phyloP scores from a whole-genome alignment of 1,140 invertebrate genomes.

The Psix sp. region DNA sequence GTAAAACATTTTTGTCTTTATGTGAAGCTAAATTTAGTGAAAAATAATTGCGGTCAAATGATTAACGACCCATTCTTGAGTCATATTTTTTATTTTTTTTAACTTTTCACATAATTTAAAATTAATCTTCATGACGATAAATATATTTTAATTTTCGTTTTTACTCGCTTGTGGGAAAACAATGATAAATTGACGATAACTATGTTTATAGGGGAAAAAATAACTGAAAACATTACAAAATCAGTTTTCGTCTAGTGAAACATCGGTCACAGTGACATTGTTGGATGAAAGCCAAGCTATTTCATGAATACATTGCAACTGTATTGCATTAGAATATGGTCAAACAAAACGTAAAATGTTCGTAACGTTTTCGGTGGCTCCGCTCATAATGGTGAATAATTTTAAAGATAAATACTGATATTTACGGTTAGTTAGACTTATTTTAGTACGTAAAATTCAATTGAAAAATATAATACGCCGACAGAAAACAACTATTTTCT shows the following conservation, averaged over 20 bases:
- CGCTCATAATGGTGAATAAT: constrained; percentile 26
- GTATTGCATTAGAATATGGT: constrained; percentile 40
- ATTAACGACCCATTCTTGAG: no score
- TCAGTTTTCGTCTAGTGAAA: constrained; percentile 40
- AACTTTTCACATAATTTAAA: neutral
- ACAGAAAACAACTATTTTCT: no score
- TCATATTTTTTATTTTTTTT: neutral
- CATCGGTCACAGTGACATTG: constrained; percentile 48
- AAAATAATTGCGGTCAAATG: no score
- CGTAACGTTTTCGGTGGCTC: constrained; percentile 17
- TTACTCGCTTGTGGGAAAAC: neutral
- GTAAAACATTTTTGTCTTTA: constrained; percentile 6
- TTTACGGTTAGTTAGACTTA: neutral
- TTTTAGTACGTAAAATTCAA: no score
- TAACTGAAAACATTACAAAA: constrained; percentile 42
- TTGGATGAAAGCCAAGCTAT: constrained; percentile 55
- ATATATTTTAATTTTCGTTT: neutral
- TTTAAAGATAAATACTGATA: neutral
- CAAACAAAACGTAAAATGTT: constrained; percentile 41
- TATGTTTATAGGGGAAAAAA: constrained; percentile 21
- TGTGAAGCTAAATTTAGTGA: neutral
- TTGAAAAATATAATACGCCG: no score
- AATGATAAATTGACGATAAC: constrained; percentile 48
- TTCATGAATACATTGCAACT: constrained; percentile 51
- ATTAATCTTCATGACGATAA: neutral